Conservation (phyloP, 2,888 invertebrate genomes). For the Prostheceraeus crozeri region DNA sequence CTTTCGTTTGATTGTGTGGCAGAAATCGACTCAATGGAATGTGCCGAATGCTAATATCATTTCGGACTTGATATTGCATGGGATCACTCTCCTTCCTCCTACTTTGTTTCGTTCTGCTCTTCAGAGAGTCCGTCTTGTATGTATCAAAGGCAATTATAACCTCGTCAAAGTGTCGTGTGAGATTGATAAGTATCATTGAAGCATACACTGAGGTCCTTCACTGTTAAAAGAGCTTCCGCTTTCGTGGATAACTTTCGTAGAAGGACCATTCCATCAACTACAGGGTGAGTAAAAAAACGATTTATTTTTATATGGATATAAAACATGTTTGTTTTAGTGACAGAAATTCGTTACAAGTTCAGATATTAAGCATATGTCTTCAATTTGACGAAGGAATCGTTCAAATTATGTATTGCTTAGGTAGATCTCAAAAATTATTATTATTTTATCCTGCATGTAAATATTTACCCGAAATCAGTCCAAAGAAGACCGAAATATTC, state of each 20-base stretch:
- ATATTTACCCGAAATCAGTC: no score
- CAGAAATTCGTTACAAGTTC: no score
- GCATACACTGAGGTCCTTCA: constrained; percentile 1
- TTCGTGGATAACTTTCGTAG: constrained; percentile 34
- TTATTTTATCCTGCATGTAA: no score
- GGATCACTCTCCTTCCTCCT: constrained; percentile 11
- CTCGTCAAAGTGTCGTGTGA: constrained; percentile 34
- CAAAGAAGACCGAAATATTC: no score
- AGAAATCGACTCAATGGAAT: constrained; percentile 37
- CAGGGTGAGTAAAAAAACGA: no score
- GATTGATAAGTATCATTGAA: constrained; percentile 29
- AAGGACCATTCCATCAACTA: constrained; percentile 38
- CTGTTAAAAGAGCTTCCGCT: background rate
- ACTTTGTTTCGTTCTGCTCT: constrained; percentile 31
- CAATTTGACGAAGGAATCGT: no score
- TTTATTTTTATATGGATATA: no score
- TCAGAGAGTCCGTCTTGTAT: constrained; percentile 36
- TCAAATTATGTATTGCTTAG: no score
- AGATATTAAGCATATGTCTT: no score
- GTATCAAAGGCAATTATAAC: constrained; percentile 37
- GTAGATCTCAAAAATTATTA: no score
- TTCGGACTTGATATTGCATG: constrained; percentile 33
- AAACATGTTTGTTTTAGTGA: no score
- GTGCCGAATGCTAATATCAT: constrained; percentile 35
- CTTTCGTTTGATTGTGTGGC: constrained; percentile 36